These are phyloP conservation scores for Ichneumoninae sp. DNA, from an alignment of 2,888 invertebrate genomes.

Conservation along the genomic window DNA sequence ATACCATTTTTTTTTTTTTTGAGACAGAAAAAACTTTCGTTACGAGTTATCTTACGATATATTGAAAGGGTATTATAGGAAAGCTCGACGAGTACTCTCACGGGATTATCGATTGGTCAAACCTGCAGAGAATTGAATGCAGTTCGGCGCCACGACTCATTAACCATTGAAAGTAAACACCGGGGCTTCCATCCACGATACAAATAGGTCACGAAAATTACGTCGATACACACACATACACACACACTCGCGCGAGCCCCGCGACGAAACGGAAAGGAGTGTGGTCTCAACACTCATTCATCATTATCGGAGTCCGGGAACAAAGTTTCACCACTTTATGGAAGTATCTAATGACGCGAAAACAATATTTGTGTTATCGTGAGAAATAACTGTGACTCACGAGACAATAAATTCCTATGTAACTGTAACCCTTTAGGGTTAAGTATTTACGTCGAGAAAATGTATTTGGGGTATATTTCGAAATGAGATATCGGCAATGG, in stretches of 20 bases:
- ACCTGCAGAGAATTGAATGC: constrained; percentile 61
- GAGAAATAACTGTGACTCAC: background rate
- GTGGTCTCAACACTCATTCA: constrained; percentile 49
- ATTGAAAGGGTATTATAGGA: constrained; percentile 11
- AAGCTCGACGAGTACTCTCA: constrained; percentile 39
- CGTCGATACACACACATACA: background rate
- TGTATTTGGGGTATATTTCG: too few relatives aligned
- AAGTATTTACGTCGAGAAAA: background rate
- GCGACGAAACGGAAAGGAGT: constrained; percentile 12
- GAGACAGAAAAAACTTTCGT: background rate
- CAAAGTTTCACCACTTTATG: background rate
- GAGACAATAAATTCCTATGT: background rate
- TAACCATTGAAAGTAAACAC: constrained; percentile 78
- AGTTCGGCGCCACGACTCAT: constrained; percentile 75
- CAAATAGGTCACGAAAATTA: constrained; percentile 60
- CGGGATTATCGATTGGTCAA: constrained; percentile 75
- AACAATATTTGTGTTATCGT: background rate
- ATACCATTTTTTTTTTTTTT: background rate
- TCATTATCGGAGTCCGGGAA: constrained; percentile 41
- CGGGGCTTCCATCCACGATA: constrained; percentile 24
- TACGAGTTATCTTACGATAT: constrained; percentile 13
- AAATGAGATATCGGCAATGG: too few relatives aligned
- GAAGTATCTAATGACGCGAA: constrained; percentile 4
- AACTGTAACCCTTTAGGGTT: background rate
- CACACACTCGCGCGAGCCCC: background rate